Evolutionary conservation across 2,797 vertebrate species (phyloP).

Genomic region (Ciconia nigra): DNA sequence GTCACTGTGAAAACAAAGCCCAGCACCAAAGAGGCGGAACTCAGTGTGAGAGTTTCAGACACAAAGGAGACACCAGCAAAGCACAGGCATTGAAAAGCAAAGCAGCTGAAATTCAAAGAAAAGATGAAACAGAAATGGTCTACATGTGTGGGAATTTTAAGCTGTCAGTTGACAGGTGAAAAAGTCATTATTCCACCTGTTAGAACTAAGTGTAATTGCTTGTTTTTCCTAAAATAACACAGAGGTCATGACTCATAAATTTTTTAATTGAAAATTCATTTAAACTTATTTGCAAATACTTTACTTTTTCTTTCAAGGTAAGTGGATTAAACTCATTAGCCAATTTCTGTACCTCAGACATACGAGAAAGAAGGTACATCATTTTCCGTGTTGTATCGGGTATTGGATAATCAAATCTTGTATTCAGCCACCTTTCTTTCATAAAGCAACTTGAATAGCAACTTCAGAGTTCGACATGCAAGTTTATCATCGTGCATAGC

Average conservation of each 20-base stretch:
- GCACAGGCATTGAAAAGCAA: conserved; percentile 78
- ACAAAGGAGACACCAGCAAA: conserved; percentile 90
- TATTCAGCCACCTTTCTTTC: background rate
- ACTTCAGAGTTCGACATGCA: background rate
- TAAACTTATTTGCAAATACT: conserved; percentile 35
- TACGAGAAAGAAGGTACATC: background rate
- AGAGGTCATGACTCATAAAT: background rate
- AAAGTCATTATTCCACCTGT: conserved; percentile 78
- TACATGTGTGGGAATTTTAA: conserved; percentile 81
- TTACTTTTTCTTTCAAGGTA: conserved; percentile 35
- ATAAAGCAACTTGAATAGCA: background rate
- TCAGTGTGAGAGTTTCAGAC: conserved; percentile 87
- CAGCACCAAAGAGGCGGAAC: conserved; percentile 85
- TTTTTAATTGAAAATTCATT: conserved; percentile 57
- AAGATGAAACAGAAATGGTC: conserved; percentile 72
- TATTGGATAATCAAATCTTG: conserved; percentile 12
- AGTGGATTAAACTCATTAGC: conserved; percentile 31
- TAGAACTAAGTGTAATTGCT: conserved; percentile 59
- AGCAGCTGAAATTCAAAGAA: conserved; percentile 78
- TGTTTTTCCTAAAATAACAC: conserved; percentile 57
- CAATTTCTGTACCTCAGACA: background rate
- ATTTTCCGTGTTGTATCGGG: background rate
- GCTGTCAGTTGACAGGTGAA: conserved; percentile 74
- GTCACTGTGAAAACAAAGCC: conserved; percentile 90
- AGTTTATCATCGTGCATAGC: conserved; percentile 32